Conservation (phyloP, 2,113 vertebrate species). For the Mustela lutreola region DNA sequence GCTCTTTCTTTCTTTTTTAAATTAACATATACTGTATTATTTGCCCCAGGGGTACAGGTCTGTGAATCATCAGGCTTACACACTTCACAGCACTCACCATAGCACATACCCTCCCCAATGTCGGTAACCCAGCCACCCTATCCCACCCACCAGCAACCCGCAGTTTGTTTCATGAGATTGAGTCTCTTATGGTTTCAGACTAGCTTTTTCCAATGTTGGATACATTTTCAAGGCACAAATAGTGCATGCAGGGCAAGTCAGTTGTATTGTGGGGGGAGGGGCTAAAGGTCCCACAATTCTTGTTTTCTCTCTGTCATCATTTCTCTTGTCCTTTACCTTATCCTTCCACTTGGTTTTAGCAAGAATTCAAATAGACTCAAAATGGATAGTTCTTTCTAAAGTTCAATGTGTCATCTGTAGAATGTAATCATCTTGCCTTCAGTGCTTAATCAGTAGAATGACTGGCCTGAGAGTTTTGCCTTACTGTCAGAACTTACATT, state of each 20-base stretch:
- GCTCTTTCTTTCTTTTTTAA: background rate
- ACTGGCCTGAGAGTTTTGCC: conserved; percentile 27
- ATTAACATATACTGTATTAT: too few relatives aligned
- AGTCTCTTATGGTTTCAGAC: background rate
- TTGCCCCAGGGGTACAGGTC: too few relatives aligned
- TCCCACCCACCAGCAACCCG: too few relatives aligned
- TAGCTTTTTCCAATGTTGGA: background rate
- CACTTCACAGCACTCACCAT: too few relatives aligned
- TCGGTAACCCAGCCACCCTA: too few relatives aligned
- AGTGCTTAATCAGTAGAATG: conserved; percentile 1
- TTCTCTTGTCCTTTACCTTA: background rate
- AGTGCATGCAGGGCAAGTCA: background rate
- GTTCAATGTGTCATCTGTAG: background rate
- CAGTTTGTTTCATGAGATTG: too few relatives aligned
- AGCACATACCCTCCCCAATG: too few relatives aligned
- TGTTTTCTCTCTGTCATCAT: background rate
- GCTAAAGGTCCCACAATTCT: background rate
- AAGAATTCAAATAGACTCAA: background rate
- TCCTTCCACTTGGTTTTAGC: background rate
- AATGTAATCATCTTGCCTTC: conserved; percentile 4
- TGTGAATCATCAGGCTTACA: too few relatives aligned
- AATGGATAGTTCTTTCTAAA: background rate
- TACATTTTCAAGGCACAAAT: background rate
- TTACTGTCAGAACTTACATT: background rate
- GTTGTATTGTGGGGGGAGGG: background rate